Evolutionary conservation across 2,797 vertebrate genomes (phyloP).

Genomic region (Rhadinocentrus ornatus): DNA sequence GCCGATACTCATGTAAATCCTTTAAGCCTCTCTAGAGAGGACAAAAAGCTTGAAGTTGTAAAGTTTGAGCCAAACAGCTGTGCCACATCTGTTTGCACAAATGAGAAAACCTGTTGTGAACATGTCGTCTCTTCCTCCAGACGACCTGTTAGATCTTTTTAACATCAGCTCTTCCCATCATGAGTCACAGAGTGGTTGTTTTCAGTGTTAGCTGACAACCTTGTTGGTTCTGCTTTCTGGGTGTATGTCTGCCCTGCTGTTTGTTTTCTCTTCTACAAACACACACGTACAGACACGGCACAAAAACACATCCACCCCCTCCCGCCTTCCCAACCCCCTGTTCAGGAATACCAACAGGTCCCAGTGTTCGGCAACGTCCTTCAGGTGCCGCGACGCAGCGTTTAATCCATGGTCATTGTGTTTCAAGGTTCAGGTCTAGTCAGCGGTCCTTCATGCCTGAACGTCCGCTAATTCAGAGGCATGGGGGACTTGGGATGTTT

Average conservation of each 20-base stretch:
- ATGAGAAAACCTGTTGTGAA: constrained; percentile 8
- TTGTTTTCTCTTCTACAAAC: constrained; percentile 47
- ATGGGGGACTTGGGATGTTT: constrained; percentile 89
- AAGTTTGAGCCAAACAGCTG: constrained; percentile 11
- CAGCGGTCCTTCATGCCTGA: constrained; percentile 77
- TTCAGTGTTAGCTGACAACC: constrained; percentile 37
- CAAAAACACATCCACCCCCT: constrained; percentile 38
- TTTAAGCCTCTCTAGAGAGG: no score
- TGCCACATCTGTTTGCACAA: neutral
- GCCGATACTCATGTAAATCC: no score
- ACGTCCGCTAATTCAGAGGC: constrained; percentile 86
- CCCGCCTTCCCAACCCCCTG: constrained; percentile 32
- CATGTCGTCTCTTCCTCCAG: neutral
- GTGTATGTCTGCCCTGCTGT: constrained; percentile 64
- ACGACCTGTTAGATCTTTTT: neutral
- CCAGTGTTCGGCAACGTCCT: constrained; percentile 55
- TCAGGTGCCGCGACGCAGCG: constrained; percentile 43
- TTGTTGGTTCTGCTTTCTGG: constrained; percentile 24
- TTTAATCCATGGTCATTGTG: constrained; percentile 52
- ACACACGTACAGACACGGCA: constrained; percentile 56
- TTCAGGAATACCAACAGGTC: constrained; percentile 56
- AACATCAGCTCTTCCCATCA: neutral
- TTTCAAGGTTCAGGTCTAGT: constrained; percentile 40
- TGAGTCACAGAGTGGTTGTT: neutral
- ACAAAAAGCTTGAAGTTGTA: no score